Evolutionary conservation across 2,797 vertebrate species (phyloP), one percentile per base, ranked within the genome.

Genomic region (Amblyraja radiata): DNA sequence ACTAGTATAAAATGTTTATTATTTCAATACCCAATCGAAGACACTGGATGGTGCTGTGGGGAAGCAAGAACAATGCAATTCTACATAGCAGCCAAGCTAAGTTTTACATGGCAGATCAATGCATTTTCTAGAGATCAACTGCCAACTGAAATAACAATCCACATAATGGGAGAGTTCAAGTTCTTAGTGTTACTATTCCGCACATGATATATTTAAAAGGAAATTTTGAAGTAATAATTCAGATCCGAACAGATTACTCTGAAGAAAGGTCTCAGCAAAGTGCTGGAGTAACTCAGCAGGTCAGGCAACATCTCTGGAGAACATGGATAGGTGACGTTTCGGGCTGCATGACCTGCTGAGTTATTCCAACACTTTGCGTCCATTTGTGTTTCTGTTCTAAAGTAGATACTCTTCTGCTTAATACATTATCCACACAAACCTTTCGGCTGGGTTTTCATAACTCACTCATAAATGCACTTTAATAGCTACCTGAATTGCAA

Each of bases 401-500:
- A 21, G 25, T 73, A 2, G 71, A 73, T 21, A 21, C 4, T 65
- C 23, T 0, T 32, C n/a, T 63, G 13, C 14, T 65, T 65, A 32
- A 32, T 16, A 14, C 28, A 65, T 88, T 88, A 88, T 73, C 71
- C 71, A 73, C 16, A 1, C 71, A 73, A 73, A 21, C 16, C 18
- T 73, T 73, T 21, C 7, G 18, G n/a, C 83, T 13, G 68, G 28
- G 54, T 0, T 25, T 28, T 54, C 10, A 84, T 61, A 23, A 54
- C 25, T 61, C 58, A 28, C 6, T 32, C 39, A 46, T 32, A 73
- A 71, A 54, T 73, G 90, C 71, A 76, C 23, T 25, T 74, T 76
- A 76, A 92, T 65, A 68, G 23, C 74, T 71, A 91, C 90, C 90
- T 92, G 36, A 91, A 74, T 91, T 46, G 36, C 25, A 76, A 68